A percentile compares a stretch with the other conserved stretches of the same genome.
phyloP scores from a whole-genome alignment of 2,113 vertebrate genomes.

The Alouatta palliata region DNA sequence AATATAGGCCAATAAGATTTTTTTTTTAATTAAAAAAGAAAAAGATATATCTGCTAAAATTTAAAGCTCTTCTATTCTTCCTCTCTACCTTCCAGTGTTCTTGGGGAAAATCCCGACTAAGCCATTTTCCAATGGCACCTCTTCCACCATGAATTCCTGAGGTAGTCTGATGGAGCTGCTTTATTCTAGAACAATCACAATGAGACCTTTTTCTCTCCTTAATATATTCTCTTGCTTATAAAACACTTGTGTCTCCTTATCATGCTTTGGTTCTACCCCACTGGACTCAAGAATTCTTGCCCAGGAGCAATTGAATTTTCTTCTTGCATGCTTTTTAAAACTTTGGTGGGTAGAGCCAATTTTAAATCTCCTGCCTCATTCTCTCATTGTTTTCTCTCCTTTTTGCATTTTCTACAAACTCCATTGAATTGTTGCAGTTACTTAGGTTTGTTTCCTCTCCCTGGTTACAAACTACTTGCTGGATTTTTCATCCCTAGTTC shows the following conservation, averaged over 20 bases:
- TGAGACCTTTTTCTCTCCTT: neutral
- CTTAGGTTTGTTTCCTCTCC: neutral
- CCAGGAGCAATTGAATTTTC: neutral
- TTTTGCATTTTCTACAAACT: neutral
- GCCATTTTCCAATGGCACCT: neutral
- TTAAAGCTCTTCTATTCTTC: neutral
- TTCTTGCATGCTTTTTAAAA: neutral
- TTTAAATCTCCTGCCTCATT: neutral
- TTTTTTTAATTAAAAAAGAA: neutral
- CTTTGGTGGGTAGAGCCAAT: neutral
- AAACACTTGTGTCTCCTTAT: neutral
- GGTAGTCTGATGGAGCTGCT: neutral
- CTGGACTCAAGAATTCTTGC: neutral
- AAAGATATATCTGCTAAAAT: neutral
- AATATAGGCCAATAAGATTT: neutral
- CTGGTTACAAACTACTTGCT: neutral
- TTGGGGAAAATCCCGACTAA: neutral
- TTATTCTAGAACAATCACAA: neutral
- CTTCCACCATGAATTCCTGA: neutral
- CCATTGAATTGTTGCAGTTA: neutral
- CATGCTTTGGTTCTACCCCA: neutral
- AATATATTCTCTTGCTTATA: too few species aligned
- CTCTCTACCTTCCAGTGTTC: neutral
- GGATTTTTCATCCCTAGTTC: neutral
- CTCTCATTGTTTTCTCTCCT: neutral